Evolutionary conservation across 1,140 invertebrate species (phyloP).

Genomic region (Drosophila saltans): DNA sequence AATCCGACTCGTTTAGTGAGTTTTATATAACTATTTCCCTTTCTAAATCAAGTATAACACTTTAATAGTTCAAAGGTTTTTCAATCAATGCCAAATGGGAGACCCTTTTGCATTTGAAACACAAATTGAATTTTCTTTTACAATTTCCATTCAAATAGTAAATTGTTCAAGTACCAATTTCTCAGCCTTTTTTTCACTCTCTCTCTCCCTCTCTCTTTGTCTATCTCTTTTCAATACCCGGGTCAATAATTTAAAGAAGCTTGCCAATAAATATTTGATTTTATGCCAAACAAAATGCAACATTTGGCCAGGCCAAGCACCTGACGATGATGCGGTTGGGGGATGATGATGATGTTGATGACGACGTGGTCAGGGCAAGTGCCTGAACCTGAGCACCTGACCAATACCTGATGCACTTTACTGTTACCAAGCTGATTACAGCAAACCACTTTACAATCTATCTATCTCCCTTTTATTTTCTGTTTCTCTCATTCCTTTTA

Average conservation of each 20-base stretch:
- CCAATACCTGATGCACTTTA: conserved; percentile 19
- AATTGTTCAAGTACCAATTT: conserved; percentile 1
- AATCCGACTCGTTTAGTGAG: too few species aligned
- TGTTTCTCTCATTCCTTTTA: background rate
- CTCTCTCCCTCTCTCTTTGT: background rate
- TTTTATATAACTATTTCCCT: background rate
- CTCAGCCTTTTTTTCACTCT: background rate
- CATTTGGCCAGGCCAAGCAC: background rate
- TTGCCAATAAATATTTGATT: conserved; percentile 54
- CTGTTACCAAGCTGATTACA: conserved; percentile 30
- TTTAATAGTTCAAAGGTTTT: conserved; percentile 8
- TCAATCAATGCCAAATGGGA: background rate
- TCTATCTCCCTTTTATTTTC: background rate
- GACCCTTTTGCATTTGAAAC: background rate
- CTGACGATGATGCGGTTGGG: conserved; percentile 2
- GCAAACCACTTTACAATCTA: conserved; percentile 5
- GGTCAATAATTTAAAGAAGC: conserved; percentile 40
- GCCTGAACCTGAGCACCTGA: conserved; percentile 26
- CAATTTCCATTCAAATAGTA: background rate
- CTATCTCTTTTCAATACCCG: conserved; percentile 7
- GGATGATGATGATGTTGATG: background rate
- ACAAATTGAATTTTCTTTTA: conserved; percentile 5
- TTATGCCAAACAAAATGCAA: conserved; percentile 49
- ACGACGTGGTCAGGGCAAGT: conserved; percentile 14
- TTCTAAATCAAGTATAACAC: background rate